These are phyloP conservation scores for Alloscopus bannaensis DNA, from an alignment of 2,888 invertebrate species.

Conservation along the genomic window DNA sequence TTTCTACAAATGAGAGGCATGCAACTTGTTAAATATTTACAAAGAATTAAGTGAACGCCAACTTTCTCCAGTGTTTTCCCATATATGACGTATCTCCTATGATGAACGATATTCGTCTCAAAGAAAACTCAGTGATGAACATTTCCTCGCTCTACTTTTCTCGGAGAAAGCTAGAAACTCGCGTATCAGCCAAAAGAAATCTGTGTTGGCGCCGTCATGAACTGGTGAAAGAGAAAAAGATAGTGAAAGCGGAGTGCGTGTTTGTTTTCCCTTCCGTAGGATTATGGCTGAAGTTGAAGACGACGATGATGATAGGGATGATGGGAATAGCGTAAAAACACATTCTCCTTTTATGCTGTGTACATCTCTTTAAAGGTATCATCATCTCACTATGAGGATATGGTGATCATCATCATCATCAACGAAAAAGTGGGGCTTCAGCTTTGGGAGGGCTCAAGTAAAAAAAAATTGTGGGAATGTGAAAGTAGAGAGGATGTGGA, in stretches of 20 bases:
- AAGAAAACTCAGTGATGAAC: too few relatives aligned
- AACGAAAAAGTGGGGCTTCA: not conserved
- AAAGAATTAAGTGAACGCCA: not conserved
- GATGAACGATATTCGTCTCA: too few relatives aligned
- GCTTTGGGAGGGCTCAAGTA: not conserved
- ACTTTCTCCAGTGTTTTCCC: too few relatives aligned
- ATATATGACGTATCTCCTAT: too few relatives aligned
- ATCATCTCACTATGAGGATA: too few relatives aligned
- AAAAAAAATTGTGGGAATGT: not conserved
- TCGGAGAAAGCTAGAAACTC: too few relatives aligned
- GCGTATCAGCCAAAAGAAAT: conserved; percentile 40
- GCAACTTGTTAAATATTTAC: conserved; percentile 10
- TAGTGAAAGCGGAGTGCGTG: conserved; percentile 35
- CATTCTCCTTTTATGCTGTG: not conserved
- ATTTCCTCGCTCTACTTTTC: conserved; percentile 21
- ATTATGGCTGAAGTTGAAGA: conserved; percentile 48
- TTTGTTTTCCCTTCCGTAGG: conserved; percentile 53
- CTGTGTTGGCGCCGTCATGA: conserved; percentile 46
- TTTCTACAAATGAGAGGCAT: too few relatives aligned
- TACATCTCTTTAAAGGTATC: too few relatives aligned
- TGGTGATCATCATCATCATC: not conserved
- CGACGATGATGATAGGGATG: conserved; percentile 14
- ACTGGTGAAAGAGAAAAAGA: too few relatives aligned
- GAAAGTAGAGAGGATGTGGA: not conserved
- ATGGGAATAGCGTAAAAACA: conserved; percentile 1